phyloP scores from a whole-genome alignment of 2,113 vertebrate species.

The Rhabdomys dilectus region DNA sequence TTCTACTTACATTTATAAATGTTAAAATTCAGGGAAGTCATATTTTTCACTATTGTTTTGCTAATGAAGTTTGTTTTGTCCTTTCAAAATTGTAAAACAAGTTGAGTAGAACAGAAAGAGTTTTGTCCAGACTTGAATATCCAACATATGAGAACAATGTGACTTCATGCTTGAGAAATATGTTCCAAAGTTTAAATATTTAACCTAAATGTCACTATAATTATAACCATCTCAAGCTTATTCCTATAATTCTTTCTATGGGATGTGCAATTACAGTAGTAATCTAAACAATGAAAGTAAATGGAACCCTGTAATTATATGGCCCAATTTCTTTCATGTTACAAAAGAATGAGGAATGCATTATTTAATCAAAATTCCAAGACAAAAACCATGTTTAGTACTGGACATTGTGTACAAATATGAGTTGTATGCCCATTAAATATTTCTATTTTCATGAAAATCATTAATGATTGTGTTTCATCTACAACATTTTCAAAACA shows the following conservation, averaged over 20 bases:
- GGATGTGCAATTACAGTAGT: slow-evolving; percentile 65
- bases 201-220: slow-evolving; percentile 66
- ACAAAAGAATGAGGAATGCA: slow-evolving; percentile 44
- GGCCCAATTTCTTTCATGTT: slow-evolving; percentile 40
- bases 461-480: neutral
- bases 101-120: neutral
- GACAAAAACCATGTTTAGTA: slow-evolving; percentile 13
- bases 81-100: slow-evolving; percentile 33
- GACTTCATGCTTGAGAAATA: slow-evolving; percentile 54
- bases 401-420: slow-evolving; percentile 25
- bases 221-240: slow-evolving; percentile 65
- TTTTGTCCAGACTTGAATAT: neutral
- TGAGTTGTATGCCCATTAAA: neutral
- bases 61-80: neutral
- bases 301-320: slow-evolving; percentile 60
- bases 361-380: slow-evolving; percentile 66
- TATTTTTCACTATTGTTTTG: neutral
- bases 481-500: neutral
- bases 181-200: slow-evolving; percentile 49
- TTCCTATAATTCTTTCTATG: slow-evolving; percentile 62
- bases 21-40: neutral
- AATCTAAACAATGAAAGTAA: slow-evolving; percentile 74
- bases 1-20: neutral
- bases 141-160: neutral
- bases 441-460: slow-evolving; percentile 3